These are phyloP conservation scores for Prietella phreatophila DNA, from an alignment of 2,113 vertebrate genomes.

Conservation along the genomic window DNA sequence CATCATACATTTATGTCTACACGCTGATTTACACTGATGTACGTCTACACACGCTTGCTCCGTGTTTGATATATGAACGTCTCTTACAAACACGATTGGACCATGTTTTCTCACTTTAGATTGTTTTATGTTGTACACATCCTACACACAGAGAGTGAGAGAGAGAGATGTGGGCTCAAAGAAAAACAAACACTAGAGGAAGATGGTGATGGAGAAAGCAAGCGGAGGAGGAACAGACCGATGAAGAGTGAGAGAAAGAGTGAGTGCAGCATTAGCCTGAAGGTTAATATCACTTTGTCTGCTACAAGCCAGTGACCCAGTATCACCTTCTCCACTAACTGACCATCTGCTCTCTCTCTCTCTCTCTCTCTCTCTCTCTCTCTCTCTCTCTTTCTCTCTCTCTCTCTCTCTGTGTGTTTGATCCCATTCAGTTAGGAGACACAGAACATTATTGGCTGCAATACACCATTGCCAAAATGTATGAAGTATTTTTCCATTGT, in stretches of 20 bases:
- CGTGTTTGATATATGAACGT: not conserved
- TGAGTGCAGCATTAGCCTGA: slow-evolving; percentile 59
- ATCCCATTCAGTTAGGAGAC: not conserved
- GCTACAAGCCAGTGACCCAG: slow-evolving; percentile 66
- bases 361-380: slow-evolving; percentile 45
- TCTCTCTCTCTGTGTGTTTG: not conserved
- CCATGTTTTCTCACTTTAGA: slow-evolving; percentile 7
- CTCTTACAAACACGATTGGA: not conserved
- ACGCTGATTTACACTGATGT: not conserved
- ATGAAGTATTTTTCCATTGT: slow-evolving; percentile 1
- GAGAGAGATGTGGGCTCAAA: slow-evolving; percentile 1
- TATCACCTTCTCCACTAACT: slow-evolving; percentile 64
- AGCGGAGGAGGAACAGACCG: slow-evolving; percentile 20
- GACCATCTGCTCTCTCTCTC: slow-evolving; percentile 26
- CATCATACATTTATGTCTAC: slow-evolving; percentile 15
- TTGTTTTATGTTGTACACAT: not conserved
- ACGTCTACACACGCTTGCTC: not conserved
- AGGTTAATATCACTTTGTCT: slow-evolving; percentile 68
- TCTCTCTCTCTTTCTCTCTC: slow-evolving; percentile 2
- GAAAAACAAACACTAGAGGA: not conserved
- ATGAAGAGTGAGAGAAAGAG: slow-evolving; percentile 53
- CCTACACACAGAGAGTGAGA: slow-evolving; percentile 54
- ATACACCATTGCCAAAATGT: not conserved
- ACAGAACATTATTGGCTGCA: not conserved
- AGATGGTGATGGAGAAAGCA: slow-evolving; percentile 29